These are phyloP conservation scores for Halesus radiatus DNA, from an alignment of 1,140 invertebrate genomes.

Conservation along the genomic window DNA sequence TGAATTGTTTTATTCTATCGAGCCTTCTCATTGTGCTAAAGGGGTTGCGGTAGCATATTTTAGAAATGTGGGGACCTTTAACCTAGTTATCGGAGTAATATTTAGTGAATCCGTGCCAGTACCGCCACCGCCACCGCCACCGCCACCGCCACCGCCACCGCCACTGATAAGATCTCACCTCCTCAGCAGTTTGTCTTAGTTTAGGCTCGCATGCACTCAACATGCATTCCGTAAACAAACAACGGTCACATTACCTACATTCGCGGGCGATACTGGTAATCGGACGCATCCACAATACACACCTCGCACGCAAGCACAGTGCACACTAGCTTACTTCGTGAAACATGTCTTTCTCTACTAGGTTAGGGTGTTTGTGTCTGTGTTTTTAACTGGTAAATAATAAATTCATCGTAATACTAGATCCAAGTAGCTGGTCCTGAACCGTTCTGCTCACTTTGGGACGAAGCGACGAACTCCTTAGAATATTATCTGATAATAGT, in stretches of 20 bases:
- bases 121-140: no score
- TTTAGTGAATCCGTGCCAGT: no score
- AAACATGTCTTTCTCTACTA: background rate
- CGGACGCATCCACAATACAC: background rate
- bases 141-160: no score
- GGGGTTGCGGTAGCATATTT: no score
- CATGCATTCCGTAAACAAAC: conserved; percentile 14
- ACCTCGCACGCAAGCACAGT: background rate
- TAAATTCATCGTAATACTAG: no score
- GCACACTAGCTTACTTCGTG: background rate
- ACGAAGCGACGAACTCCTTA: conserved; percentile 6
- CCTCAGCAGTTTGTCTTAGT: background rate
- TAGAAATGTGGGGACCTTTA: no score
- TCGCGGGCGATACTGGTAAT: conserved; percentile 5
- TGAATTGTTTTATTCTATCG: no score
- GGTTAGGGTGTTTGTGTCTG: background rate
- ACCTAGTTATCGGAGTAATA: no score
- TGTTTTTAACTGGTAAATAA: no score
- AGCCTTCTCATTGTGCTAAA: no score
- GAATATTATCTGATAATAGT: background rate
- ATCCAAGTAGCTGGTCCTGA: no score
- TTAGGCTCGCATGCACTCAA: background rate
- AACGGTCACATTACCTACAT: conserved; percentile 3
- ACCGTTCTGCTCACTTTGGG: background rate
- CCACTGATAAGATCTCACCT: conserved; percentile 11